Percentiles rank a stretch among this genome's conserved stretches.
Evolutionary conservation across 1,140 invertebrate species (phyloP).

Genomic region (Ditylenchus dipsaci): DNA sequence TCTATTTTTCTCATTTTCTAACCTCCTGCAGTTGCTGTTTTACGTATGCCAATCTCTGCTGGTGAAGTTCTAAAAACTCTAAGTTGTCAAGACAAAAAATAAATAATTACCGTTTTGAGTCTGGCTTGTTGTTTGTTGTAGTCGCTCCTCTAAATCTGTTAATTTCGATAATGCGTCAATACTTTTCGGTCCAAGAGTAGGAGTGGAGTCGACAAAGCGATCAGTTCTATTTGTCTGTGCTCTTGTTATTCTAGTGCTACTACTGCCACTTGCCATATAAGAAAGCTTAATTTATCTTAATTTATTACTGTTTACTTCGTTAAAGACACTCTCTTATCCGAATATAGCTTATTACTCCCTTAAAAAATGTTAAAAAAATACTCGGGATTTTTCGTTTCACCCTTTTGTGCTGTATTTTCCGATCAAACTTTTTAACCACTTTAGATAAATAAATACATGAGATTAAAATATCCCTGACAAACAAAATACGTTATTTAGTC

Average conservation of each 20-base stretch:
- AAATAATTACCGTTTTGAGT: background rate
- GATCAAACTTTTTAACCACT: no score
- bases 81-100: background rate
- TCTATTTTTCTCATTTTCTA: no score
- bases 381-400: no score
- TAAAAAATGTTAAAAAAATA: no score
- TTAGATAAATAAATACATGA: no score
- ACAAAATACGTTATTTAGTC: no score
- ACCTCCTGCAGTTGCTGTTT: background rate
- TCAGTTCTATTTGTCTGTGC: background rate
- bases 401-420: no score
- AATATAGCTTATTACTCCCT: no score
- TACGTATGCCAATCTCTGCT: background rate
- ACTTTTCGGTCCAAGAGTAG: background rate
- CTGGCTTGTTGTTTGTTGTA: background rate
- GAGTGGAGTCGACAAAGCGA: background rate
- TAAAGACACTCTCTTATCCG: no score
- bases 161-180: background rate
- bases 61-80: conserved; percentile 1
- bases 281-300: no score
- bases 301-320: no score
- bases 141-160: background rate
- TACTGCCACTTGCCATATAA: background rate
- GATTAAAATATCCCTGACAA: no score
- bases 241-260: background rate